A percentile compares a stretch with the other conserved stretches of the same genome.
Conservation (phyloP, 2,888 invertebrate species). For the Cyrtodaria siliqua region DNA sequence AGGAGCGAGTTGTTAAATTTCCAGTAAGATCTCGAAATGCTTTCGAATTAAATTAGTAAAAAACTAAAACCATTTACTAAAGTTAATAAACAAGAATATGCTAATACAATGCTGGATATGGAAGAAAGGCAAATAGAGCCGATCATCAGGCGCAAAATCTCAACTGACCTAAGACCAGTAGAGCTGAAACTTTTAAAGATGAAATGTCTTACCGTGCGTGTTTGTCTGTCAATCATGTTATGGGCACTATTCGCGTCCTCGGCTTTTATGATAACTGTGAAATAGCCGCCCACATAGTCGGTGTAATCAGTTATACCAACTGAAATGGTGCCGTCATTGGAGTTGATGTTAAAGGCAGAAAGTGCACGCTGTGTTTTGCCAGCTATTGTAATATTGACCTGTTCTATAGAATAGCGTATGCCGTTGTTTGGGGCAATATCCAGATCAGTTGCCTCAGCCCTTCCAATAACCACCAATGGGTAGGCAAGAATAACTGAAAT, state of each 20-base stretch:
- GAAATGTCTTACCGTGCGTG: constrained; percentile 45
- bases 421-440: constrained; percentile 59
- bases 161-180: no score
- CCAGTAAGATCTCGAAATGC: no score
- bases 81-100: no score
- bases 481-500: constrained; percentile 65
- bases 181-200: background rate
- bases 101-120: no score
- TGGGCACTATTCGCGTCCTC: constrained; percentile 62
- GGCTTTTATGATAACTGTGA: constrained; percentile 68
- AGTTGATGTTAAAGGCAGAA: constrained; percentile 71
- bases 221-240: constrained; percentile 20
- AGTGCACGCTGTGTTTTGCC: constrained; percentile 24
- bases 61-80: no score
- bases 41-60: no score
- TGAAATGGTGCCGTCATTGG: constrained; percentile 66
- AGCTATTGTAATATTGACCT: constrained; percentile 42
- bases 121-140: no score
- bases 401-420: constrained; percentile 65
- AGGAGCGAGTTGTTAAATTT: no score
- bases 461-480: constrained; percentile 39
- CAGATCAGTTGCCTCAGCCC: constrained; percentile 56
- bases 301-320: constrained; percentile 65
- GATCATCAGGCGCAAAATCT: no score
- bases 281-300: constrained; percentile 71